These are phyloP conservation scores for Phainopepla nitens DNA, from an alignment of 2,113 vertebrate species.

Conservation along the genomic window DNA sequence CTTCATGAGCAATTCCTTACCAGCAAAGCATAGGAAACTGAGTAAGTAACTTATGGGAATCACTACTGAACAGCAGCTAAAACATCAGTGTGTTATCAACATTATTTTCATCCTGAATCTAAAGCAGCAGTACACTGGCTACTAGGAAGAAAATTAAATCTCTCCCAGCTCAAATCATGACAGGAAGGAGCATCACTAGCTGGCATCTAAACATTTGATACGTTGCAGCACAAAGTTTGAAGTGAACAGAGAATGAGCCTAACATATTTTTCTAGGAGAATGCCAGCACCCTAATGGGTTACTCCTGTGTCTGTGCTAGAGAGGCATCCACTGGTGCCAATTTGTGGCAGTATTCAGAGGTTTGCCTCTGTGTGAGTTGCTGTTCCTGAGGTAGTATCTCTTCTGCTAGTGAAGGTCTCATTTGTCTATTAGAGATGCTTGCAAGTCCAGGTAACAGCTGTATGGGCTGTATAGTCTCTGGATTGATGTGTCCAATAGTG, in stretches of 20 bases:
- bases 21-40: neutral
- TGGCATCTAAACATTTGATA: neutral
- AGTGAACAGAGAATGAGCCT: neutral
- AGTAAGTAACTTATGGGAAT: neutral
- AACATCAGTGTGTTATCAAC: neutral
- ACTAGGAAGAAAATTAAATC: neutral
- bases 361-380: neutral
- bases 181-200: neutral
- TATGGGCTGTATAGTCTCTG: neutral
- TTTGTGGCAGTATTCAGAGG: neutral
- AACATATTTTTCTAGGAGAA: neutral
- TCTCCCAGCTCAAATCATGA: neutral
- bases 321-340: neutral
- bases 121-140: neutral
- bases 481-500: neutral
- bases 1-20: neutral
- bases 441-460: neutral
- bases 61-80: neutral
- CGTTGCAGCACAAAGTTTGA: neutral
- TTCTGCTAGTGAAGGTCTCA: neutral
- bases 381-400: neutral
- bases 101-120: neutral
- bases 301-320: neutral
- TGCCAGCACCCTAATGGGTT: neutral
- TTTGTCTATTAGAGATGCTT: accelerated